phyloP scores from a whole-genome alignment of 2,888 invertebrate species.

The Leistus spinibarbis region DNA sequence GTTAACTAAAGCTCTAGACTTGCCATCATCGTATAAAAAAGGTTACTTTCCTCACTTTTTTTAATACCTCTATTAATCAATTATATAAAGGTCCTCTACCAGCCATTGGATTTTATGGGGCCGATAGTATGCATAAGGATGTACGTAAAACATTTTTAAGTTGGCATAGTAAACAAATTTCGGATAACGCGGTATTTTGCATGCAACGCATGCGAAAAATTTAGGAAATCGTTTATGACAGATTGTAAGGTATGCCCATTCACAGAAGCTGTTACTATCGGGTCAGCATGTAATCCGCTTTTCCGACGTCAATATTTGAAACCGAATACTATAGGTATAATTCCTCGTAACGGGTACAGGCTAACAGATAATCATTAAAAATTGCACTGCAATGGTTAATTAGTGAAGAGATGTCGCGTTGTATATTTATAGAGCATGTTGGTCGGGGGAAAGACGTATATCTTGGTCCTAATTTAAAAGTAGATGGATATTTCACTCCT shows the following conservation, averaged over 20 bases:
- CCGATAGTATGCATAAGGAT: slow-evolving; percentile 41
- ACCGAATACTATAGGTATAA: slow-evolving; percentile 31
- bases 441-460: slow-evolving; percentile 25
- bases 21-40: slow-evolving; percentile 40
- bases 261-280: slow-evolving; percentile 44
- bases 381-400: slow-evolving; percentile 37
- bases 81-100: slow-evolving; percentile 45
- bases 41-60: slow-evolving; percentile 44
- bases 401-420: slow-evolving; percentile 34
- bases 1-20: slow-evolving; percentile 42
- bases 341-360: slow-evolving; percentile 47
- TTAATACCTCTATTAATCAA: slow-evolving; percentile 43
- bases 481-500: slow-evolving; percentile 4
- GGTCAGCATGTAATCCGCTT: slow-evolving; percentile 45
- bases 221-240: slow-evolving; percentile 43
- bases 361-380: slow-evolving; percentile 44
- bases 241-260: slow-evolving; percentile 46
- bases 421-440: slow-evolving; percentile 34
- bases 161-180: slow-evolving; percentile 36
- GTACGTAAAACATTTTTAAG: slow-evolving; percentile 40
- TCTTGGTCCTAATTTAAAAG: not conserved
- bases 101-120: slow-evolving; percentile 41
- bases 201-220: slow-evolving; percentile 44
- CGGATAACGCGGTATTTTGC: not conserved
- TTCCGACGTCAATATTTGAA: not conserved